phyloP scores from a whole-genome alignment of 2,113 vertebrate genomes.

The Hirundichthys speculiger region DNA sequence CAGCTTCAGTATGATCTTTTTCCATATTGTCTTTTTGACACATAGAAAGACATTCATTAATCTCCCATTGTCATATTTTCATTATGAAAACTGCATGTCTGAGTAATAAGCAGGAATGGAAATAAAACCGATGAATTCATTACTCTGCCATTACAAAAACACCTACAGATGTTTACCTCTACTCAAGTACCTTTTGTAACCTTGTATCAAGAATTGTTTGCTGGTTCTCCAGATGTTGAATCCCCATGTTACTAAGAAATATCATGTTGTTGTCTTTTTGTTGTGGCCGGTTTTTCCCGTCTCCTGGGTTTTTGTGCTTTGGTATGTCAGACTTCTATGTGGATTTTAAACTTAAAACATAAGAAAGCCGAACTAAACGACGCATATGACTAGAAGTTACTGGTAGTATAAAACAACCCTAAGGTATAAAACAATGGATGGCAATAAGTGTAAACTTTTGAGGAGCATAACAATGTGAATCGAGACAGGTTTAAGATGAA shows the following conservation, averaged over 20 bases:
- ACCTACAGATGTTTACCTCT: conserved; percentile 16
- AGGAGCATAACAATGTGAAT: too few relatives aligned
- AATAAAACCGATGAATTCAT: conserved; percentile 2
- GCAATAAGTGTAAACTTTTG: too few relatives aligned
- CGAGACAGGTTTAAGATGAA: too few relatives aligned
- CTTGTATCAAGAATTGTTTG: conserved; percentile 10
- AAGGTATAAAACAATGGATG: too few relatives aligned
- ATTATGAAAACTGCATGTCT: too few relatives aligned
- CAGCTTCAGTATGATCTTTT: conserved; percentile 23
- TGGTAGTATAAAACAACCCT: too few relatives aligned
- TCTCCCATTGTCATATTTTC: background rate
- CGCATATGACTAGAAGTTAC: too few relatives aligned
- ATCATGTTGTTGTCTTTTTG: too few relatives aligned
- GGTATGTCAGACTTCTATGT: too few relatives aligned
- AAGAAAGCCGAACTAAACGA: too few relatives aligned
- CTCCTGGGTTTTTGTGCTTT: background rate
- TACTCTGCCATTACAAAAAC: conserved; percentile 1
- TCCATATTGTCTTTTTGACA: conserved; percentile 1
- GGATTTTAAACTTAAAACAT: too few relatives aligned
- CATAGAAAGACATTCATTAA: background rate
- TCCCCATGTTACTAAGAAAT: background rate
- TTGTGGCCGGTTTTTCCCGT: too few relatives aligned
- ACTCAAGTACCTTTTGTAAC: conserved; percentile 4
- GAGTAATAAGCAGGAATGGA: background rate
- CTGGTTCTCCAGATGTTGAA: background rate